These are phyloP conservation scores for Dendropsophus ebraccatus DNA, from an alignment of 2,113 vertebrate genomes.

Conservation along the genomic window DNA sequence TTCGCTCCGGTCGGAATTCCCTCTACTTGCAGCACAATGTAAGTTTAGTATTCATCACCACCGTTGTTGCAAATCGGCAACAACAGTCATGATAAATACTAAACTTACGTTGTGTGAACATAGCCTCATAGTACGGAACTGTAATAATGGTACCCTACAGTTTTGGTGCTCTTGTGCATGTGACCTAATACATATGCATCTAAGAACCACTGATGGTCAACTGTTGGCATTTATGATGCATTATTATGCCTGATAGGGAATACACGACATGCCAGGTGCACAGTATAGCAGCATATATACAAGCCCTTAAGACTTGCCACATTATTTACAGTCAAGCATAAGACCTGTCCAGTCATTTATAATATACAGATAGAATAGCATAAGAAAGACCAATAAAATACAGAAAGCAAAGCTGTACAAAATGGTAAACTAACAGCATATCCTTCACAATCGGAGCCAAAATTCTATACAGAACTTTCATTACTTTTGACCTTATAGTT, in stretches of 20 bases:
- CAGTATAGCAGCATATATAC: constrained; percentile 13
- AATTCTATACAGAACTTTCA: not conserved
- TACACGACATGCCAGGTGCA: not conserved
- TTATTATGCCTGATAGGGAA: not conserved
- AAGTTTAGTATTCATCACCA: too few relatives aligned
- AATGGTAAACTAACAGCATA: not conserved
- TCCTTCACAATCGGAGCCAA: constrained; percentile 22
- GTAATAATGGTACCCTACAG: too few relatives aligned
- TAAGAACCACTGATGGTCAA: not conserved
- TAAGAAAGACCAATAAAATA: not conserved
- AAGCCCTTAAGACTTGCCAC: not conserved
- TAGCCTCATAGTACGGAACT: too few relatives aligned
- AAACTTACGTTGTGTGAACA: too few relatives aligned
- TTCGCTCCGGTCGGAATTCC: too few relatives aligned
- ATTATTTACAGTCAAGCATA: not conserved
- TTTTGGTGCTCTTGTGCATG: too few relatives aligned
- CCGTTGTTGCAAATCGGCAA: too few relatives aligned
- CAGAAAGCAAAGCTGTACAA: constrained; percentile 3
- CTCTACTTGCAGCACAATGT: too few relatives aligned
- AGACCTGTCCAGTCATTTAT: not conserved
- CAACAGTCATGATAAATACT: too few relatives aligned
- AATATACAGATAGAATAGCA: not conserved
- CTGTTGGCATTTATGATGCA: not conserved
- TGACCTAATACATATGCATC: not conserved
- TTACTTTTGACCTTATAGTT: not conserved